Evolutionary conservation across 2,888 invertebrate species (phyloP), one percentile per base, ranked within the genome.

Genomic region (Nomada lathburiana): DNA sequence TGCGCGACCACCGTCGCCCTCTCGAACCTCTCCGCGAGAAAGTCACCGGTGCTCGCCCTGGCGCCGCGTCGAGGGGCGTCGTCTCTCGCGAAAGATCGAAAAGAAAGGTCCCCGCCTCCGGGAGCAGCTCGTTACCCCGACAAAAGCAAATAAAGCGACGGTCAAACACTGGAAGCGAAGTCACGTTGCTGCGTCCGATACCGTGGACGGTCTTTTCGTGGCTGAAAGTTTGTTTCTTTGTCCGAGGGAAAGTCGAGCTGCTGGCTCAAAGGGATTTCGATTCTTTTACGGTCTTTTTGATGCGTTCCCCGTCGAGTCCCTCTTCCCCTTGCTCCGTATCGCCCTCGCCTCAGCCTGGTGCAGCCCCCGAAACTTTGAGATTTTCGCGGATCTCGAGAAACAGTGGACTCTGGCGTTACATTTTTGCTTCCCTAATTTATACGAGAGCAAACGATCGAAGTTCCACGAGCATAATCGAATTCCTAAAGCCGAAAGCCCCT

Each of bases 21-120:
- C 47, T 57, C 60, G 18, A 53, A 59, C 42, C 55, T 59, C 63
- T 20, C 68, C 72, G 67, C 72, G 84, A 80, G 82, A 86, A 86
- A 86, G 78, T 57, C 75, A 36, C 50, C 23, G 36, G 53, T 10
- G 20, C 57, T 52, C 55, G 65, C 57, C 36, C 36, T 36, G 36
- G 36, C 36, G 36, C 44, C 23, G 2, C 3, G 9, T 10, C 20
- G 29, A 20, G n/a, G 20, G 29, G 23, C 50, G 44, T 62, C 57
- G 44, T 55, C 44, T 20, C 50, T 52, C 59, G 44, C 44, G 44
- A 13, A 20, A 62, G 20, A 68, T 55, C 62, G 62, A 42, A 42
- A 60, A n/a, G 47, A 59, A 76, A 42, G 20, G 7, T 23, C 55
- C 20, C 47, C 36, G 10, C 29, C 36, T 13, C 20, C 11, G 29